Conservation (phyloP, 2,888 invertebrate species). For the Buathra laborator region DNA sequence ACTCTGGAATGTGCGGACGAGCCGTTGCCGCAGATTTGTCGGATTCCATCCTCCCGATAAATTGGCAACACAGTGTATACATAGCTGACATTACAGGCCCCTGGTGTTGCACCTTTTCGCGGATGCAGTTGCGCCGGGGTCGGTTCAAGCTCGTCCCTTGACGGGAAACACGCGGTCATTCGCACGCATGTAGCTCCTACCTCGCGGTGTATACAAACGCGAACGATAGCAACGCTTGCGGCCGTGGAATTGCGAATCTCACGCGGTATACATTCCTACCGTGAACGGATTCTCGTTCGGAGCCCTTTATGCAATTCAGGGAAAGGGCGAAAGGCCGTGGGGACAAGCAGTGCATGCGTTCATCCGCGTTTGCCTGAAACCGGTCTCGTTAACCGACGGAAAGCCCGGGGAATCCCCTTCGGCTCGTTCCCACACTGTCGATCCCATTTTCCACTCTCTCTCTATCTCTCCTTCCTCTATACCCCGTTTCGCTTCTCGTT, state of each 20-base stretch:
- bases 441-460: conserved; percentile 5
- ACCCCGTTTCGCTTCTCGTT: conserved; percentile 15
- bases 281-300: conserved; percentile 31
- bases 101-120: conserved; percentile 5
- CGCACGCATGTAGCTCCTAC: background rate
- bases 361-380: conserved; percentile 42
- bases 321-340: conserved; percentile 38
- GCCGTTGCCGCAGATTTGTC: background rate
- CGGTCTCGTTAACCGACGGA: conserved; percentile 45
- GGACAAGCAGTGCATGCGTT: conserved; percentile 46
- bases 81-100: conserved; percentile 10
- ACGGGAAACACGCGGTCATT: conserved; percentile 18
- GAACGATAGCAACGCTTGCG: conserved; percentile 8
- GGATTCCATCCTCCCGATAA: background rate
- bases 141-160: background rate
- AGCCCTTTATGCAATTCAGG: conserved; percentile 4
- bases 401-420: conserved; percentile 58
- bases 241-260: conserved; percentile 33
- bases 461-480: conserved; percentile 5
- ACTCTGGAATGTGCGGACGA: background rate
- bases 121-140: conserved; percentile 11
- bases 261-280: conserved; percentile 20
- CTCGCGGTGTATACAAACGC: background rate
- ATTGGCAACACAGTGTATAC: background rate
- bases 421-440: conserved; percentile 50